phyloP scores from a whole-genome alignment of 2,888 invertebrate species.

The Exephanes ischioxanthus region DNA sequence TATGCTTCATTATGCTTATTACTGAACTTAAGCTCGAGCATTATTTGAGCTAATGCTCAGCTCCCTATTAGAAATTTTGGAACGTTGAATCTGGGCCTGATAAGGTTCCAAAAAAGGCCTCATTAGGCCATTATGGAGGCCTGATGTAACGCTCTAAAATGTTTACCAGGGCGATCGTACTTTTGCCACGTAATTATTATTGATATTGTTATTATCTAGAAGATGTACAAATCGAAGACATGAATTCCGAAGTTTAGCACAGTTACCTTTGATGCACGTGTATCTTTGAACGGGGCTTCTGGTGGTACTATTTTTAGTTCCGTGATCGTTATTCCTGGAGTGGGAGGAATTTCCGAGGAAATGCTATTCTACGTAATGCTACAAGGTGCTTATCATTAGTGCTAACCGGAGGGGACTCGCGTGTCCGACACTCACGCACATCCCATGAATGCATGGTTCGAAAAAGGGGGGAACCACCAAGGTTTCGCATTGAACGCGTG shows the following conservation, averaged over 20 bases:
- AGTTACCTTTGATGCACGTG: slow-evolving; percentile 22
- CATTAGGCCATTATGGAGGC: no score
- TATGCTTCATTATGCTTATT: no score
- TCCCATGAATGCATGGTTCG: not conserved
- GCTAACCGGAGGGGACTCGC: not conserved
- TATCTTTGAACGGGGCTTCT: slow-evolving; percentile 18
- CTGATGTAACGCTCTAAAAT: no score
- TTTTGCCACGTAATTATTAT: no score
- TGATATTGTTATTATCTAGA: not conserved
- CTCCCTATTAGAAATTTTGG: no score
- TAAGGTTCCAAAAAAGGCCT: no score
- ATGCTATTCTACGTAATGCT: slow-evolving; percentile 34
- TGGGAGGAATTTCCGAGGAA: slow-evolving; percentile 25
- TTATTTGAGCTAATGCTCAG: no score
- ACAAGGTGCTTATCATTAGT: slow-evolving; percentile 55
- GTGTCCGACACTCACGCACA: not conserved
- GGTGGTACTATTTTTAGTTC: slow-evolving; percentile 50
- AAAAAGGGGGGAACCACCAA: not conserved
- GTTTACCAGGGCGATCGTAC: no score
- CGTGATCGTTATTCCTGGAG: slow-evolving; percentile 57
- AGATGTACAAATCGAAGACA: not conserved
- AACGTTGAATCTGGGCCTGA: no score
- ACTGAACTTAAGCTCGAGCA: no score
- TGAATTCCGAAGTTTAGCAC: not conserved
- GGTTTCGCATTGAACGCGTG: not conserved